Evolutionary conservation across 2,113 vertebrate species (phyloP).

Genomic region (Menidia beryllina): DNA sequence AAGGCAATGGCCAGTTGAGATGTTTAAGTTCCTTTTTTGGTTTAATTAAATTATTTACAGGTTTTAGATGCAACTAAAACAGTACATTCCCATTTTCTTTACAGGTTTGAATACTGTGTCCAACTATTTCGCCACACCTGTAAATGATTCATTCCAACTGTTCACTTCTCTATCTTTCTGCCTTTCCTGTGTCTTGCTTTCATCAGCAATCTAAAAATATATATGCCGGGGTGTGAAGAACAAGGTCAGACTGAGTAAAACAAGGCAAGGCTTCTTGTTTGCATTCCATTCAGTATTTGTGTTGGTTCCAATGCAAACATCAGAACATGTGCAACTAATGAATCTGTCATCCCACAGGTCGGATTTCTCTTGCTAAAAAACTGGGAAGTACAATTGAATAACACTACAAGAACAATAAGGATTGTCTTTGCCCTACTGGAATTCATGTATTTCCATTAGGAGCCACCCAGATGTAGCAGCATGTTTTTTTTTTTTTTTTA

Average conservation of each 20-base stretch:
- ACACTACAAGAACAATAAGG: background rate
- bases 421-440: background rate
- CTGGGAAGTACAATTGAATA: constrained; percentile 9
- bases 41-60: too few relatives aligned
- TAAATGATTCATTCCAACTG: background rate
- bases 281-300: constrained; percentile 23
- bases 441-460: constrained; percentile 31
- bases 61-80: too few relatives aligned
- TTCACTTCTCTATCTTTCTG: constrained; percentile 37
- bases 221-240: background rate
- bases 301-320: constrained; percentile 47
- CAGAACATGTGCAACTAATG: constrained; percentile 30
- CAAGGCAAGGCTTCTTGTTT: background rate
- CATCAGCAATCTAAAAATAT: constrained; percentile 1
- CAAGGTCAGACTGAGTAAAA: constrained; percentile 9
- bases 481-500: constrained; percentile 37
- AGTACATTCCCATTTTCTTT: background rate
- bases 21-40: too few relatives aligned
- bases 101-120: background rate
- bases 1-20: too few relatives aligned
- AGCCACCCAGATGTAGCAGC: constrained; percentile 47
- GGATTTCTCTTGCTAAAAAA: constrained; percentile 19
- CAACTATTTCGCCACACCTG: constrained; percentile 48
- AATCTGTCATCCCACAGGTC: constrained; percentile 35
- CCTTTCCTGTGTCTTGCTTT: background rate